Base-by-base conservation (phyloP, 2,113 vertebrate species). In the Mus musculus region DNA sequence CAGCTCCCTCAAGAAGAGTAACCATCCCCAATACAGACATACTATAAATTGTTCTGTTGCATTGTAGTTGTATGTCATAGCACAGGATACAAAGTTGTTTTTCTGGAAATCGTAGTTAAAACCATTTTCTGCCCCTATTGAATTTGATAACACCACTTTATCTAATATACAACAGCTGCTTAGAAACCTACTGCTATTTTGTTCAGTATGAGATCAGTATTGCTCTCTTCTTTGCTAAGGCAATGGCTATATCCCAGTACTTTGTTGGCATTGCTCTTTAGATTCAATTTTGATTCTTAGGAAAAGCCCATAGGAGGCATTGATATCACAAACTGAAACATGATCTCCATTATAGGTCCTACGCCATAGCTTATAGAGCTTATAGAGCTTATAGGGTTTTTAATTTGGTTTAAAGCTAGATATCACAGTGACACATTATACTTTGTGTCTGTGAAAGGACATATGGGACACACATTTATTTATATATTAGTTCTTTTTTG, bases 391-490 rank as follows among this genome's bases (percentile, higher is more conserved):
- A n/a, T n/a, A 39, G 77, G 59, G 30, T 49, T 95, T 94, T 94
- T 78, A 89, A 97, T 97, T 92, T 85, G 77, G 36, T 80, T 95
- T 71, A 88, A 84, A 97, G 95, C 82, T 54, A 36, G 86, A 78
- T 46, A 65, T 92, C 89, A 87, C 42, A 36, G 76, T 54, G 86
- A 82, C 89, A 92, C 90, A 89, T 52, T 90, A 33, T 63, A 88
- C 61, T 93, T 92, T 94, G 75, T 52, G 61, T 78, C 56, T 5
- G n/a, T 95, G 69, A 87, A 96, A 97, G 95, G 97, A 95, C 92
- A 76, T 49, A 89, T 8, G 26, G 36, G 94, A 91, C 96, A 94
- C 69, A 61, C 56, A 63, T 77, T 94, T 94, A 96, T 95, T 90
- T 97, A 92, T 95, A 92, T 69, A 67, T 91, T 28, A 33, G 52